Conservation (phyloP, 2,888 invertebrate genomes). For the Venusia cambrica region DNA sequence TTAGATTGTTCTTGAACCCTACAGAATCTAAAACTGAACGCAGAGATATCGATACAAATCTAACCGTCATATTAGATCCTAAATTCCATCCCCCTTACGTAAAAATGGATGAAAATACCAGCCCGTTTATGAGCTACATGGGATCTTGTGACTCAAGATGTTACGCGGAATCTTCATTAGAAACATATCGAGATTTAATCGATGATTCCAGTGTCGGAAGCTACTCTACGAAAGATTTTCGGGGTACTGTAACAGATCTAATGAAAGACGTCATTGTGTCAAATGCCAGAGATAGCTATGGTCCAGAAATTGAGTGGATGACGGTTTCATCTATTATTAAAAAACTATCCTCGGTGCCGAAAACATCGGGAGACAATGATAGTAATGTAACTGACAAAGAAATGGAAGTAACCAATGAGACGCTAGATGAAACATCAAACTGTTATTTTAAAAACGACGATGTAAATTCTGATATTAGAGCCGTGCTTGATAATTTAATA, state of each 20-base stretch:
- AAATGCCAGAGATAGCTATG: conserved; percentile 12
- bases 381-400: conserved; percentile 29
- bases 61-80: conserved; percentile 20
- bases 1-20: conserved; percentile 12
- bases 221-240: conserved; percentile 17
- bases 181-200: background rate
- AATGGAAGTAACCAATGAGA: conserved; percentile 28
- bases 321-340: conserved; percentile 32
- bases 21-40: background rate
- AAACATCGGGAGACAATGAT: conserved; percentile 13
- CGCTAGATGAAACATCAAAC: conserved; percentile 4
- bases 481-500: conserved; percentile 1
- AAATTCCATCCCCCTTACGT: conserved; percentile 18
- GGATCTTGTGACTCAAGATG: conserved; percentile 9
- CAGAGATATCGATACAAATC: conserved; percentile 3
- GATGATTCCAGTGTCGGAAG: conserved; percentile 4
- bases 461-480: conserved; percentile 3
- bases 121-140: conserved; percentile 11
- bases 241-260: conserved; percentile 30
- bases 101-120: conserved; percentile 15
- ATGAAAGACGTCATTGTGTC: conserved; percentile 33
- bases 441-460: conserved; percentile 2
- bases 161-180: conserved; percentile 7
- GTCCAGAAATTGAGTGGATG: conserved; percentile 30
- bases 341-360: conserved; percentile 26